Conservation (phyloP, 2,888 invertebrate species). For the Monochamus alternatus region DNA sequence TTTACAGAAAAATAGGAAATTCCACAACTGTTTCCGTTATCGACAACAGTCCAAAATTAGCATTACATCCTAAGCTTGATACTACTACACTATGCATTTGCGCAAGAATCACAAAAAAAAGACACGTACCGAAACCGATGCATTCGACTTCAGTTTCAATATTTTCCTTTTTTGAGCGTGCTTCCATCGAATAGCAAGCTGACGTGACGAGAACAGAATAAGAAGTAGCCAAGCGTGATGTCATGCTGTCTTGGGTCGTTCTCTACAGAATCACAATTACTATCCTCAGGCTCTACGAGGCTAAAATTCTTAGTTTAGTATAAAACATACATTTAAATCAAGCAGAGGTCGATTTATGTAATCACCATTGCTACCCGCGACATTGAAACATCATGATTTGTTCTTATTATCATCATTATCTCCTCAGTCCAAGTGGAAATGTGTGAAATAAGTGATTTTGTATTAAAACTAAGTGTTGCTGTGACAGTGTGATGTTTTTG, state of each 20-base stretch:
- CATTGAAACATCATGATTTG: slow-evolving; percentile 2
- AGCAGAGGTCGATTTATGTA: slow-evolving; percentile 38
- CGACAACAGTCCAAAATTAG: not conserved
- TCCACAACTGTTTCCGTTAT: not conserved
- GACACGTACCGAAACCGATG: slow-evolving; percentile 14
- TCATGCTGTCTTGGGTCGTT: slow-evolving; percentile 68
- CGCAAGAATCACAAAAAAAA: slow-evolving; percentile 6
- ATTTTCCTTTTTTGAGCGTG: slow-evolving; percentile 56
- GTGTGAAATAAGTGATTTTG: slow-evolving; percentile 19
- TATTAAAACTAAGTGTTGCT: slow-evolving; percentile 29
- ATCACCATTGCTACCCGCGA: not conserved
- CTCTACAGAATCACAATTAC: slow-evolving; percentile 68
- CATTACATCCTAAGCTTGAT: not conserved
- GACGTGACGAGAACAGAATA: slow-evolving; percentile 62
- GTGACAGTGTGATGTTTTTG: slow-evolving; percentile 58
- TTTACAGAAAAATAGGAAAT: not conserved
- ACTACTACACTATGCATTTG: not conserved
- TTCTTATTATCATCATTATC: slow-evolving; percentile 2
- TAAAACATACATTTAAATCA: slow-evolving; percentile 41
- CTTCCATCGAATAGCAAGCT: slow-evolving; percentile 55
- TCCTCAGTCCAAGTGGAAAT: not conserved
- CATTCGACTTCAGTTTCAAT: slow-evolving; percentile 30
- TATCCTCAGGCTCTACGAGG: slow-evolving; percentile 45
- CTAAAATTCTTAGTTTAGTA: slow-evolving; percentile 44
- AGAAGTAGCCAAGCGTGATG: slow-evolving; percentile 69